A percentile compares a stretch with the other conserved stretches of the same genome.
Evolutionary conservation across 2,797 vertebrate genomes (phyloP).

Genomic region (Pseudomugil gertrudae): DNA sequence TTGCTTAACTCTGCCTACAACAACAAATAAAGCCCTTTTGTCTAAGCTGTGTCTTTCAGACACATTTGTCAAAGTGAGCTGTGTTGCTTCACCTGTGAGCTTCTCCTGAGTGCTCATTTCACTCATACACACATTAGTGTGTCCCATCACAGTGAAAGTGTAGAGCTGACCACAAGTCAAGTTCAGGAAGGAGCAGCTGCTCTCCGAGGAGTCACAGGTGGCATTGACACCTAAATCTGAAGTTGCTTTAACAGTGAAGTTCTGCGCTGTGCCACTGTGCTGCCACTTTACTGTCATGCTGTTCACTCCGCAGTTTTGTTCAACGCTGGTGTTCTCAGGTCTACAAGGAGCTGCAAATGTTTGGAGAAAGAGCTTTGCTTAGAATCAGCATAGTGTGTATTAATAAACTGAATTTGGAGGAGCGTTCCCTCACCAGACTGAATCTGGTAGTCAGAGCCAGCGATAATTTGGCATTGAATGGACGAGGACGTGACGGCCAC

Average conservation of each 20-base stretch:
- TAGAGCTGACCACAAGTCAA: conserved; percentile 76
- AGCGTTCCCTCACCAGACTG: conserved; percentile 66
- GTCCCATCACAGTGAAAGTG: conserved; percentile 70
- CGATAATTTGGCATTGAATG: conserved; percentile 59
- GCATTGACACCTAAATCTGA: conserved; percentile 52
- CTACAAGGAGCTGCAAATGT: conserved; percentile 63
- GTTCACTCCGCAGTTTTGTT: conserved; percentile 69
- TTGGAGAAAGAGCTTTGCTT: background rate
- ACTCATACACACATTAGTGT: conserved; percentile 70
- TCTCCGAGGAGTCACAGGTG: conserved; percentile 58
- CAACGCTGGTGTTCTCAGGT: conserved; percentile 56
- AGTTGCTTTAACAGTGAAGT: conserved; percentile 62
- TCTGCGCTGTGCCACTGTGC: conserved; percentile 43
- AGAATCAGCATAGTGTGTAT: background rate
- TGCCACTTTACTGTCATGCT: conserved; percentile 65
- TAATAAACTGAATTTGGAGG: background rate
- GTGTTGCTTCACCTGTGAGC: conserved; percentile 57
- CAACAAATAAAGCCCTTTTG: background rate
- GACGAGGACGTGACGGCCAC: conserved; percentile 71
- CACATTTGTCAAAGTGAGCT: background rate
- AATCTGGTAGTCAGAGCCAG: conserved; percentile 65
- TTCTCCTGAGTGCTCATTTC: conserved; percentile 49
- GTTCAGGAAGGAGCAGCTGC: conserved; percentile 65
- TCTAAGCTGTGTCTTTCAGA: too few relatives aligned
- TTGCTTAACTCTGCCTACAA: background rate